phyloP scores from a whole-genome alignment of 2,113 vertebrate genomes.

The Motacilla tschutschensis region DNA sequence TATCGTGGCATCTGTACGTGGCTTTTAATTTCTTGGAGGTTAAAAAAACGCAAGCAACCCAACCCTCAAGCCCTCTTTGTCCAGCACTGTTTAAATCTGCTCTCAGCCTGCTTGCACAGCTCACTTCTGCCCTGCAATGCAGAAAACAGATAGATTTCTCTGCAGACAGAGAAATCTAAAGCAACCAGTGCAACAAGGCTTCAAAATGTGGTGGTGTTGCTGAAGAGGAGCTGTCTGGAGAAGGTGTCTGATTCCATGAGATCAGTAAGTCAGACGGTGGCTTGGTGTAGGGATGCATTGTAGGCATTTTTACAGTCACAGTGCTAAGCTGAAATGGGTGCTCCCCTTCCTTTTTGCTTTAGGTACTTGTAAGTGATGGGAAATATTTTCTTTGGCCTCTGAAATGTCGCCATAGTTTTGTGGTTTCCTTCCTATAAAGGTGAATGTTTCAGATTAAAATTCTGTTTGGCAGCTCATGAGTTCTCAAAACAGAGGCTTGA shows the following conservation, averaged over 20 bases:
- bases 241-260: background rate
- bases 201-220: background rate
- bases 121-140: background rate
- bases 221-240: background rate
- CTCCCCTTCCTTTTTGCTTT: background rate
- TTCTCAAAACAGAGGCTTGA: conserved; percentile 13
- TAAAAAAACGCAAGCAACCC: background rate
- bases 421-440: conserved; percentile 57
- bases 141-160: background rate
- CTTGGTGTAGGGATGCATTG: background rate
- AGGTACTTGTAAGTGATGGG: background rate
- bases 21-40: conserved; percentile 18
- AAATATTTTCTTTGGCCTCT: conserved; percentile 56
- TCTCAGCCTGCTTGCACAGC: conserved; percentile 12
- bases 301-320: background rate
- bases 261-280: background rate
- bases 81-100: background rate
- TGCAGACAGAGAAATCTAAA: background rate
- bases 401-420: background rate
- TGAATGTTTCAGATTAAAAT: conserved; percentile 43
- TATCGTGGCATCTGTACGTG: background rate
- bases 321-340: background rate
- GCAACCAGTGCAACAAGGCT: background rate
- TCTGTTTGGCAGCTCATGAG: conserved; percentile 17
- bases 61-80: background rate